These are phyloP conservation scores for Centrocercus urophasianus DNA, from an alignment of 2,113 vertebrate genomes.

Conservation along the genomic window DNA sequence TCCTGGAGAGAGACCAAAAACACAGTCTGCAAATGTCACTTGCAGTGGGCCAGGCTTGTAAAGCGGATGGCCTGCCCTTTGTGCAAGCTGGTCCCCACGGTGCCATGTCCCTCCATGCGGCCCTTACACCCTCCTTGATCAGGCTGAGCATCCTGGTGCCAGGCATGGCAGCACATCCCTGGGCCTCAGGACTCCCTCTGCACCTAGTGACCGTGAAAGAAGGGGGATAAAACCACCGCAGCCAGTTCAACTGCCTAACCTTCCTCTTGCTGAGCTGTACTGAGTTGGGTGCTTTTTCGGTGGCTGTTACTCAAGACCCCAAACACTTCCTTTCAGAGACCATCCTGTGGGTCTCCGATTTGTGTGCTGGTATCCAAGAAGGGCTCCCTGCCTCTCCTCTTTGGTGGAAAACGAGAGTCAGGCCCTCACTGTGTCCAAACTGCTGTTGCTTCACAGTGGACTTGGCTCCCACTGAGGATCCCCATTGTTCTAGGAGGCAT, in stretches of 20 bases:
- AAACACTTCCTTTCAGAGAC: neutral
- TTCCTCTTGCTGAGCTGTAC: neutral
- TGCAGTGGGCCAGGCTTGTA: neutral
- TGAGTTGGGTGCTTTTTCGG: neutral
- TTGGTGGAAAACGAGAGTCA: neutral
- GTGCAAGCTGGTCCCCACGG: neutral
- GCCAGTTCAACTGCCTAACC: neutral
- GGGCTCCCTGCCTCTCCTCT: neutral
- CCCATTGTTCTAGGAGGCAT: neutral
- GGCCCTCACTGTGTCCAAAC: neutral
- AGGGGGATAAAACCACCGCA: neutral
- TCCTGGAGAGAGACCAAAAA: neutral
- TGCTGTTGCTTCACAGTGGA: slow-evolving; percentile 16
- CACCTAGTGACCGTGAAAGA: neutral
- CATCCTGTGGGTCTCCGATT: neutral
- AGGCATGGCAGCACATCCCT: neutral
- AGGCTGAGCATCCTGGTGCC: neutral
- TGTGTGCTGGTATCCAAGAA: neutral
- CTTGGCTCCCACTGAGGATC: neutral
- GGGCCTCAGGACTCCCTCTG: neutral
- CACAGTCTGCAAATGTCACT: neutral
- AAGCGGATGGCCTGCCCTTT: neutral
- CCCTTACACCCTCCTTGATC: neutral
- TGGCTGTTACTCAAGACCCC: neutral
- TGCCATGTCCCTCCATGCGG: neutral